Evolutionary conservation across 2,113 vertebrate genomes (phyloP).

Genomic region (Periophthalmus modestus): DNA sequence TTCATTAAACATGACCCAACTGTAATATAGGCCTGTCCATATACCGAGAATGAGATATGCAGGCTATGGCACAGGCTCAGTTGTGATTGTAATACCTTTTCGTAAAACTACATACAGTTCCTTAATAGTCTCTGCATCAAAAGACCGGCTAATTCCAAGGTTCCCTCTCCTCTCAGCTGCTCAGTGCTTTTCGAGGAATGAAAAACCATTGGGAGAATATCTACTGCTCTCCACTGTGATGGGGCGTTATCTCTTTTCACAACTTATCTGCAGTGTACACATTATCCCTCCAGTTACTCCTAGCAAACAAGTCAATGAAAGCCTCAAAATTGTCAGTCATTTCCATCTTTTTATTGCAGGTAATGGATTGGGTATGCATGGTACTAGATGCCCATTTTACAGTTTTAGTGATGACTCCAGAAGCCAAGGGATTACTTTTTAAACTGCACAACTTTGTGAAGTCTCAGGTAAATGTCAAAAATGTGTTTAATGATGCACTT

Average conservation of each 20-base stretch:
- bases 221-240: constrained; percentile 74
- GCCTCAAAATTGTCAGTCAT: neutral
- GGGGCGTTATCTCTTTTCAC: constrained; percentile 59
- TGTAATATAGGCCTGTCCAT: no score
- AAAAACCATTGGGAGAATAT: constrained; percentile 75
- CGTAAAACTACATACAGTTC: no score
- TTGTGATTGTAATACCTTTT: no score
- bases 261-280: constrained; percentile 71
- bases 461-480: constrained; percentile 81
- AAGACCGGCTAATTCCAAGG: constrained; percentile 46
- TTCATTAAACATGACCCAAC: no score
- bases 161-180: constrained; percentile 75
- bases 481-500: no score
- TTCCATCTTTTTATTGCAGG: constrained; percentile 65
- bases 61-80: no score
- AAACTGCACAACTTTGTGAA: constrained; percentile 86
- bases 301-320: neutral
- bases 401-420: constrained; percentile 89
- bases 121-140: no score
- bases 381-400: constrained; percentile 94
- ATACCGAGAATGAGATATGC: no score
- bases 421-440: constrained; percentile 84
- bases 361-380: constrained; percentile 95
- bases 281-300: neutral
- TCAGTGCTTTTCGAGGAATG: constrained; percentile 71